phyloP scores from a whole-genome alignment of 2,113 vertebrate species.

The Macrotus californicus region DNA sequence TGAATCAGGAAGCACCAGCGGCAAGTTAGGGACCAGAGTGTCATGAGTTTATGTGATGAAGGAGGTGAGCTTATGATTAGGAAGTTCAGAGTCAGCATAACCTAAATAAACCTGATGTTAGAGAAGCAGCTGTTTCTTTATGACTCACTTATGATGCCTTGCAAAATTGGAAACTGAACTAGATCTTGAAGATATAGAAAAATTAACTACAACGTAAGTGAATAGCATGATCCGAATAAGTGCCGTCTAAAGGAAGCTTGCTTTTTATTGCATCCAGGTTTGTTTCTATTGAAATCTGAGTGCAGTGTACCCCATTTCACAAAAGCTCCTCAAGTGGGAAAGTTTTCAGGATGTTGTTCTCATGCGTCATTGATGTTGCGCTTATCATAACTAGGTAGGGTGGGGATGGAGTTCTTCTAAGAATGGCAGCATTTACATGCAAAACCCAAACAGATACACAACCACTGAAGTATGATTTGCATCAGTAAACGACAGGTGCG shows the following conservation, averaged over 20 bases:
- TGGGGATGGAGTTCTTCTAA: neutral
- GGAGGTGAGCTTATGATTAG: slow-evolving; percentile 3
- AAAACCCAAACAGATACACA: neutral
- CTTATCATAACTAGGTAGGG: neutral
- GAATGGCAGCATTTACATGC: slow-evolving; percentile 5
- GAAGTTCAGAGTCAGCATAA: neutral
- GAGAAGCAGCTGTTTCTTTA: neutral
- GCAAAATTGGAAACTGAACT: neutral
- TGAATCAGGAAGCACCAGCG: neutral
- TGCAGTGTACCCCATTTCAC: neutral
- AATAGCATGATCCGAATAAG: neutral
- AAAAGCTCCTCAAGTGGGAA: neutral
- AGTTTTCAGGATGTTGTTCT: neutral
- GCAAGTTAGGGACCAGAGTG: neutral
- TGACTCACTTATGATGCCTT: slow-evolving; percentile 10
- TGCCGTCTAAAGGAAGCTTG: neutral
- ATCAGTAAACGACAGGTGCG: neutral
- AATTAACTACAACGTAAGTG: neutral
- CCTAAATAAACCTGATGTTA: slow-evolving; percentile 12
- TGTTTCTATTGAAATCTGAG: neutral
- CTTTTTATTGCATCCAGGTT: neutral
- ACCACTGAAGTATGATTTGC: neutral
- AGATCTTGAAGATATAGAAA: neutral
- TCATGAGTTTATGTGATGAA: neutral
- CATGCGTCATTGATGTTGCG: neutral